Percentiles rank a stretch among this genome's conserved stretches.
These are phyloP conservation scores for Papilio protenor DNA, from an alignment of 2,888 invertebrate species.

Conservation along the genomic window DNA sequence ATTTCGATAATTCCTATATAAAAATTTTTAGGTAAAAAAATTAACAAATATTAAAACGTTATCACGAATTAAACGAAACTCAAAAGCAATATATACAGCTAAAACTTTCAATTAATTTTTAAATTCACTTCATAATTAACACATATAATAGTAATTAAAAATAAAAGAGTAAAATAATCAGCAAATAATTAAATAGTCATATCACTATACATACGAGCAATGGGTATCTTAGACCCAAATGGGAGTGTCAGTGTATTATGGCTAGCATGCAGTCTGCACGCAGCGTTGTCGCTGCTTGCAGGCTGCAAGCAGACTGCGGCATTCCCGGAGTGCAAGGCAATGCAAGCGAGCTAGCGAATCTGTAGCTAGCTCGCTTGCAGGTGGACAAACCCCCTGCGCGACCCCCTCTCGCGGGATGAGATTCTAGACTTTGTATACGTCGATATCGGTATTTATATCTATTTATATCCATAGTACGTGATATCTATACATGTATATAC, in stretches of 20 bases:
- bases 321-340: not conserved
- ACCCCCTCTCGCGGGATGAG: not conserved
- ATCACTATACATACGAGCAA: no score
- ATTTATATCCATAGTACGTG: not conserved
- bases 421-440: constrained; percentile 8
- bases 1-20: not conserved
- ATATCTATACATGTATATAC: no score
- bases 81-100: no score
- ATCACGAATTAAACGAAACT: not conserved
- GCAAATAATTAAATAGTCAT: no score
- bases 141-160: no score
- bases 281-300: constrained; percentile 14
- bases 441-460: not conserved
- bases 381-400: not conserved
- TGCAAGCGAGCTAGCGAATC: constrained; percentile 9
- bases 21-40: not conserved
- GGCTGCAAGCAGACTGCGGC: constrained; percentile 21
- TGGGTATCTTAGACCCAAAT: not conserved
- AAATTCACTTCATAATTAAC: no score
- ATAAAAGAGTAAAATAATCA: no score
- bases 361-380: constrained; percentile 11
- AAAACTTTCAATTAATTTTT: no score
- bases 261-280: constrained; percentile 27
- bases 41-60: not conserved
- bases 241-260: not conserved